These are phyloP conservation scores for Balaenoptera acutorostrata DNA, from an alignment of 2,113 vertebrate genomes.

Conservation along the genomic window DNA sequence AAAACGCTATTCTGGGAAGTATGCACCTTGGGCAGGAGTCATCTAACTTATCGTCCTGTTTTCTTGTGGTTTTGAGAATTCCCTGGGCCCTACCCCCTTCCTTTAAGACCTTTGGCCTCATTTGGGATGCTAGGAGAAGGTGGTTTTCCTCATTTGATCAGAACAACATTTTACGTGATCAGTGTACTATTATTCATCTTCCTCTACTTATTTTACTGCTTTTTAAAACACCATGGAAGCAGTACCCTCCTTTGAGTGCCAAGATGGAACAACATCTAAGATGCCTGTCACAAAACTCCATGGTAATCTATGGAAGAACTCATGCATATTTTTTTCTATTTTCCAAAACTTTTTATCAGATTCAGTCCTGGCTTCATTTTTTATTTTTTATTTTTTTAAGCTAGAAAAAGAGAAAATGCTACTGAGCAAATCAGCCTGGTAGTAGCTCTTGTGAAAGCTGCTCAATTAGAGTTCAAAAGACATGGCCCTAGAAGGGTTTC, in stretches of 20 bases:
- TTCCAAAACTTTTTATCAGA: neutral
- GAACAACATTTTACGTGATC: neutral
- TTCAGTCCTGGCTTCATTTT: neutral
- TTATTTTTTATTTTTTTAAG: neutral
- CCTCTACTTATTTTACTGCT: neutral
- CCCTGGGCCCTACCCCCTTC: neutral
- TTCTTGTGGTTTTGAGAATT: neutral
- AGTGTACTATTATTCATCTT: neutral
- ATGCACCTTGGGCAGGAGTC: neutral
- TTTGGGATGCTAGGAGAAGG: neutral
- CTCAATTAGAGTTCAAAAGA: constrained; percentile 2
- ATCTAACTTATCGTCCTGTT: neutral
- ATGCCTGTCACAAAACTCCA: neutral
- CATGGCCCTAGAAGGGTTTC: neutral
- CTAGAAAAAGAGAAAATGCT: neutral
- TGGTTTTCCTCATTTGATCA: neutral
- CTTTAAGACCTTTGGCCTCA: neutral
- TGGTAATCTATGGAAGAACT: neutral
- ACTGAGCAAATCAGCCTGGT: neutral
- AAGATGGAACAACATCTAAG: neutral
- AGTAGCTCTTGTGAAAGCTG: neutral
- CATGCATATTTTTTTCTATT: neutral
- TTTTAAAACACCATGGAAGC: neutral
- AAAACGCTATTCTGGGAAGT: neutral
- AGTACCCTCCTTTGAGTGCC: neutral